Conservation (phyloP, 2,888 invertebrate species). For the Lithophane ornitopus region DNA sequence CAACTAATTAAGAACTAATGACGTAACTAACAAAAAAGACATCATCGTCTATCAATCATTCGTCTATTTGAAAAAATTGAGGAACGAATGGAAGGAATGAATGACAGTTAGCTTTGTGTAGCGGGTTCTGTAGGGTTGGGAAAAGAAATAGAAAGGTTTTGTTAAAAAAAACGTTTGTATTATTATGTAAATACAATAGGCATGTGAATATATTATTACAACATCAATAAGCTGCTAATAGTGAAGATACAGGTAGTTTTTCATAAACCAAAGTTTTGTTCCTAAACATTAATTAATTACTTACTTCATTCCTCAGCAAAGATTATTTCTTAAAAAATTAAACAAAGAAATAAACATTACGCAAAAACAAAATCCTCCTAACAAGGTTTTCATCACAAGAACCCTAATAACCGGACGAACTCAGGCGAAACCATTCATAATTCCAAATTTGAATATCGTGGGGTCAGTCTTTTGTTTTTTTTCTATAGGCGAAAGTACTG, state of each 20-base stretch:
- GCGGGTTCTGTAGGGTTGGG: conserved; percentile 43
- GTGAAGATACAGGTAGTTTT: too few species aligned
- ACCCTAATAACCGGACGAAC: conserved; percentile 68
- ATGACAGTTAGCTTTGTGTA: conserved; percentile 52
- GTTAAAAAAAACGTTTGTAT: background rate
- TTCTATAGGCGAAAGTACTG: conserved; percentile 61
- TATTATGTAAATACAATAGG: too few species aligned
- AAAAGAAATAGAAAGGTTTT: background rate
- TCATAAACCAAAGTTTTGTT: background rate
- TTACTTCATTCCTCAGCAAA: background rate
- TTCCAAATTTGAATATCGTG: conserved; percentile 85
- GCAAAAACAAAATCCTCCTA: conserved; percentile 10
- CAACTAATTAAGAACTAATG: conserved; percentile 88
- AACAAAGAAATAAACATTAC: background rate
- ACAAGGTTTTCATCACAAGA: conserved; percentile 60
- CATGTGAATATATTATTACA: background rate
- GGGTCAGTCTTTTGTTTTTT: conserved; percentile 78
- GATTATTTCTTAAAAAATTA: background rate
- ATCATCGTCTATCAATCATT: conserved; percentile 88
- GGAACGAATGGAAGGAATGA: conserved; percentile 69
- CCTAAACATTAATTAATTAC: background rate
- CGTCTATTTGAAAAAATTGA: conserved; percentile 82
- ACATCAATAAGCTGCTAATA: background rate
- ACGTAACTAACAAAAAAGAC: conserved; percentile 87
- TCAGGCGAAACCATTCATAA: conserved; percentile 80